phyloP scores from a whole-genome alignment of 2,797 vertebrate genomes.

The Leptoclinus maculatus region DNA sequence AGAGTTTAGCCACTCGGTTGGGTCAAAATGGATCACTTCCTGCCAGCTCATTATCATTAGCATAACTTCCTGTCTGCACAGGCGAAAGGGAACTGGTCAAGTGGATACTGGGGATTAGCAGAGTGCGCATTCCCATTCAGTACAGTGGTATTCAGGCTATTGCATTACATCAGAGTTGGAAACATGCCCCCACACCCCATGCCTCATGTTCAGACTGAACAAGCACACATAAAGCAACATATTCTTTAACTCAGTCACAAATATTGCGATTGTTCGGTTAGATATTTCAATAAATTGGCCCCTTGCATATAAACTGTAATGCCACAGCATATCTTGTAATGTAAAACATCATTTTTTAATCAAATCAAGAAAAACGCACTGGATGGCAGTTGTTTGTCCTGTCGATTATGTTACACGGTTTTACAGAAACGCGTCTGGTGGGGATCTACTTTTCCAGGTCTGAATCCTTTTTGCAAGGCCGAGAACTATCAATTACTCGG shows the following conservation, averaged over 20 bases:
- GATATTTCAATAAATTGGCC: not conserved
- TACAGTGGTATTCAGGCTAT: conserved; percentile 56
- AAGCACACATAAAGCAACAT: conserved; percentile 24
- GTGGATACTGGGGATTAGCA: conserved; percentile 52
- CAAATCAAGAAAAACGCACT: not conserved
- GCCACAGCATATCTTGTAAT: not conserved
- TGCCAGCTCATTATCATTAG: conserved; percentile 65
- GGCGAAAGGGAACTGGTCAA: conserved; percentile 32
- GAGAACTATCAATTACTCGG: conserved; percentile 29
- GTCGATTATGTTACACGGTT: conserved; percentile 7
- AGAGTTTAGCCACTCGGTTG: conserved; percentile 9
- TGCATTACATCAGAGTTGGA: conserved; percentile 73
- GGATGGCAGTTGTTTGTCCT: not conserved
- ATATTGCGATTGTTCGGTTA: not conserved
- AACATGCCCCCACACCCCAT: conserved; percentile 29
- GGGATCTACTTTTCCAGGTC: conserved; percentile 44
- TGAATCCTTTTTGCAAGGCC: conserved; percentile 35
- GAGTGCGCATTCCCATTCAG: conserved; percentile 48
- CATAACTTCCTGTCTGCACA: conserved; percentile 61
- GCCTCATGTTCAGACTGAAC: conserved; percentile 51
- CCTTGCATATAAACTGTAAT: not conserved
- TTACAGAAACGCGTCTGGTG: conserved; percentile 37
- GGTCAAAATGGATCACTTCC: conserved; percentile 67
- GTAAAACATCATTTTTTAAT: not conserved
- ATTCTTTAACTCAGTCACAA: not conserved